These are phyloP conservation scores for Conops quadrifasciatus DNA, from an alignment of 2,888 invertebrate species.

Conservation along the genomic window DNA sequence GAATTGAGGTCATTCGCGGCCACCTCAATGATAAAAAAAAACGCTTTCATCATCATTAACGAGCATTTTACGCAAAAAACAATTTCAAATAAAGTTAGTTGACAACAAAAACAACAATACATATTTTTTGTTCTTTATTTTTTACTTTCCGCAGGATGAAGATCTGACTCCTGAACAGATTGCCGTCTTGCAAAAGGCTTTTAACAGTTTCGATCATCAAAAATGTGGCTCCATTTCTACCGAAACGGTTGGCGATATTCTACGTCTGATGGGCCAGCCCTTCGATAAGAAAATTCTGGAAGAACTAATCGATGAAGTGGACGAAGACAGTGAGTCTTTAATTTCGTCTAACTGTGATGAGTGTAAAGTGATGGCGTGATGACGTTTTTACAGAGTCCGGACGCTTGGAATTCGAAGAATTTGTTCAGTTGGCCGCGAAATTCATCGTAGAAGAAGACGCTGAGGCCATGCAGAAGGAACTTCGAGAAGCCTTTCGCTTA, in stretches of 20 bases:
- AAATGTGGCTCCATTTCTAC: constrained; percentile 94
- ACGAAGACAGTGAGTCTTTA: constrained; percentile 85
- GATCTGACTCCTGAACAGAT: constrained; percentile 92
- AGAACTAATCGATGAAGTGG: constrained; percentile 97
- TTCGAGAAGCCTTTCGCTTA: constrained; percentile 97
- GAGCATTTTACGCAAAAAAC: constrained; percentile 7
- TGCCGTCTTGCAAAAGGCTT: constrained; percentile 92
- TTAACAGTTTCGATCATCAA: constrained; percentile 95
- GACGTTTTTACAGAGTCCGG: constrained; percentile 80
- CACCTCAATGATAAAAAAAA: too few relatives aligned
- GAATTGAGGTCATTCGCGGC: too few relatives aligned
- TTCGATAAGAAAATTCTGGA: constrained; percentile 96
- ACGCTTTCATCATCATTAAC: too few relatives aligned
- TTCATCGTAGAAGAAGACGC: constrained; percentile 98
- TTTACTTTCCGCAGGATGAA: constrained; percentile 71
- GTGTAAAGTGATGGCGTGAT: not conserved
- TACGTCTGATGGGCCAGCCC: constrained; percentile 96
- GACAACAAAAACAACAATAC: not conserved
- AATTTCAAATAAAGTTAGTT: constrained; percentile 1
- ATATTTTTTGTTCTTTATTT: not conserved
- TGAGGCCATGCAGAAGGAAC: constrained; percentile 96
- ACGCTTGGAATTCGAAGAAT: constrained; percentile 94
- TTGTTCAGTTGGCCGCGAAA: constrained; percentile 93
- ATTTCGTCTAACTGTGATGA: too few relatives aligned
- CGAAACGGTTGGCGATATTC: constrained; percentile 94